These are phyloP conservation scores for Auanema sp. DNA, from an alignment of 2,888 invertebrate species.

Conservation along the genomic window DNA sequence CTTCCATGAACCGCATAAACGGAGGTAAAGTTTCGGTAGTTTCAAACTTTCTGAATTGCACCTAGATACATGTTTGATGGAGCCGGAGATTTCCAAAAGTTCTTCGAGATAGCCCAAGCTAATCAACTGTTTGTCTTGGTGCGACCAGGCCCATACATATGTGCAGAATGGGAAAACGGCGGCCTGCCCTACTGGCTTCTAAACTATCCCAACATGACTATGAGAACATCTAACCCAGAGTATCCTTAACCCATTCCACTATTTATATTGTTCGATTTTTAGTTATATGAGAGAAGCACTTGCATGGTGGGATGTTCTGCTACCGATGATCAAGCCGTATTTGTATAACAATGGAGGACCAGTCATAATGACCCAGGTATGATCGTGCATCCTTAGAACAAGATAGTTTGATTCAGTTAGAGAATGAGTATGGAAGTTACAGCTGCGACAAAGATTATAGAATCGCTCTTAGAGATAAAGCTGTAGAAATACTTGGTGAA, in stretches of 20 bases:
- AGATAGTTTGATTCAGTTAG: slow-evolving; percentile 57
- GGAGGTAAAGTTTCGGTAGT: slow-evolving; percentile 13
- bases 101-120: slow-evolving; percentile 42
- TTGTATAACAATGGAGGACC: slow-evolving; percentile 67
- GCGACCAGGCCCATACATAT: slow-evolving; percentile 53
- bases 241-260: too few relatives aligned
- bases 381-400: neutral
- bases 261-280: too few relatives aligned
- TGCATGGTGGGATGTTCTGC: slow-evolving; percentile 16
- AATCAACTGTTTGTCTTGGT: slow-evolving; percentile 42
- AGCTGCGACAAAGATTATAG: slow-evolving; percentile 77
- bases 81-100: slow-evolving; percentile 38
- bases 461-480: slow-evolving; percentile 73
- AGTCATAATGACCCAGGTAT: slow-evolving; percentile 65
- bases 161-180: slow-evolving; percentile 46
- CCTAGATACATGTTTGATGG: slow-evolving; percentile 37
- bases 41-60: too few relatives aligned
- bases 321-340: slow-evolving; percentile 55
- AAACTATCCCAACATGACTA: slow-evolving; percentile 29
- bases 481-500: slow-evolving; percentile 70
- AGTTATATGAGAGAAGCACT: slow-evolving; percentile 18
- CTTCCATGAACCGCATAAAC: slow-evolving; percentile 32
- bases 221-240: slow-evolving; percentile 36
- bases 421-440: slow-evolving; percentile 73
- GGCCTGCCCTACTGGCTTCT: slow-evolving; percentile 49